These are phyloP conservation scores for Marasmarcha lunaedactyla DNA, from an alignment of 2,888 invertebrate species.

Conservation along the genomic window DNA sequence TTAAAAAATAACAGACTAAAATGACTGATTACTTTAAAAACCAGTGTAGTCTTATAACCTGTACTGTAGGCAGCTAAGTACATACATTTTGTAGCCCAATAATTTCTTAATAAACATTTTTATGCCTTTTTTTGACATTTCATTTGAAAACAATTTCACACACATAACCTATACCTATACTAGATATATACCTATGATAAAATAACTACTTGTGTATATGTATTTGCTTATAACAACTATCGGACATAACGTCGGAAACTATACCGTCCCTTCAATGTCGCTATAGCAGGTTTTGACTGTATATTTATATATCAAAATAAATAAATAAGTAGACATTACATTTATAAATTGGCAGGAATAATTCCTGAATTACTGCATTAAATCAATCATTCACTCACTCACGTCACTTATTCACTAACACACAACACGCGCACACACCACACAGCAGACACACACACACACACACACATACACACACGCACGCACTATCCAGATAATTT, in stretches of 20 bases:
- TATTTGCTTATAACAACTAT: not conserved
- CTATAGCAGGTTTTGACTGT: not conserved
- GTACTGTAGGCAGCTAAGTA: slow-evolving; percentile 9
- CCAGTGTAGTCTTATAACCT: slow-evolving; percentile 10
- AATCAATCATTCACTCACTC: no score
- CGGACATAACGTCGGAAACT: not conserved
- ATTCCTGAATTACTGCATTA: no score
- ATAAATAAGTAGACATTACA: no score
- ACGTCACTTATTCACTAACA: no score
- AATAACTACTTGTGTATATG: not conserved
- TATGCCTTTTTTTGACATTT: no score
- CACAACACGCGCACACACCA: no score
- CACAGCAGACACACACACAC: no score
- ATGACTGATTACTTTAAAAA: slow-evolving; percentile 10
- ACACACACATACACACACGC: no score
- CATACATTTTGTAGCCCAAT: slow-evolving; percentile 9
- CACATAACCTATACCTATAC: slow-evolving; percentile 7
- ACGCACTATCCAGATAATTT: no score
- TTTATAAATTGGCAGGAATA: no score
- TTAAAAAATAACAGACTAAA: slow-evolving; percentile 9
- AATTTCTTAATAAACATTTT: slow-evolving; percentile 3
- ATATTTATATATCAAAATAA: no score
- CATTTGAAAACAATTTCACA: no score
- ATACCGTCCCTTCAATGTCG: not conserved
- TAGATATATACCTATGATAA: slow-evolving; percentile 4